Conservation (phyloP, 1,140 invertebrate genomes). For the Coelopa frigida region DNA sequence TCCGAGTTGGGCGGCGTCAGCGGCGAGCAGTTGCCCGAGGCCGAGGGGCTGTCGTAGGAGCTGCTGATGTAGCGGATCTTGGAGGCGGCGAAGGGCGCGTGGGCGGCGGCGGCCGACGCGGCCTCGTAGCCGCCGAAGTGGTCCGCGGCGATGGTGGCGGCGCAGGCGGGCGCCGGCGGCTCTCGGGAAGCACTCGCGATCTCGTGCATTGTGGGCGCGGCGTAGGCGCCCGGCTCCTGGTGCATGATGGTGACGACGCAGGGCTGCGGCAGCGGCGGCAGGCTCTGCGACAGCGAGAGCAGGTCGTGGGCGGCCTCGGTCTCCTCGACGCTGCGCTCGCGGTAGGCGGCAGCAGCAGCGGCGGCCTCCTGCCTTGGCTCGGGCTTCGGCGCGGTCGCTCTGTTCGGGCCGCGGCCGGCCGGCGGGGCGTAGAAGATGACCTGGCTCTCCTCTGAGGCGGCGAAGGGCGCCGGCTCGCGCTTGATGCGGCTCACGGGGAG, state of each 20-base stretch:
- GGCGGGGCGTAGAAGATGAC: slow-evolving; percentile 43
- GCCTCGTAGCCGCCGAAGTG: slow-evolving; percentile 7
- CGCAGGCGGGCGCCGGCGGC: slow-evolving; percentile 7
- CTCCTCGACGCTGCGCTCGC: slow-evolving; percentile 64
- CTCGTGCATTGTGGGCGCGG: slow-evolving; percentile 32
- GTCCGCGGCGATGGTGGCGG: slow-evolving; percentile 10
- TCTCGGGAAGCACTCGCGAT: slow-evolving; percentile 35
- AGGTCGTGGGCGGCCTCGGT: slow-evolving; percentile 79
- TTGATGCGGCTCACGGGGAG: no score
- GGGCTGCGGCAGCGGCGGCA: slow-evolving; percentile 65
- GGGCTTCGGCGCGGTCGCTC: slow-evolving; percentile 10
- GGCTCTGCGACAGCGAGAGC: slow-evolving; percentile 69
- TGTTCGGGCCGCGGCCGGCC: slow-evolving; percentile 19
- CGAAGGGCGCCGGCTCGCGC: no score
- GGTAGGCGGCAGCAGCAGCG: slow-evolving; percentile 45
- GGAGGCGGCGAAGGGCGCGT: slow-evolving; percentile 14
- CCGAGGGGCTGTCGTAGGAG: slow-evolving; percentile 4
- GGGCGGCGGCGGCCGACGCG: background rate
- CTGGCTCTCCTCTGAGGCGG: slow-evolving; percentile 34
- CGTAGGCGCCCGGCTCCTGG: slow-evolving; percentile 20
- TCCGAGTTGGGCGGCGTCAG: slow-evolving; percentile 64
- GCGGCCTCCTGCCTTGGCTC: slow-evolving; percentile 42
- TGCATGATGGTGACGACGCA: slow-evolving; percentile 54
- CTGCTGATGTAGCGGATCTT: slow-evolving; percentile 35
- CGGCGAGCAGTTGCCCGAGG: slow-evolving; percentile 44